A percentile compares a stretch with the other conserved stretches of the same genome.
These are phyloP conservation scores for Hydractinia echinata DNA, from an alignment of 30 jellyfish, hydroid and myxozoan species.

Conservation along the genomic window DNA sequence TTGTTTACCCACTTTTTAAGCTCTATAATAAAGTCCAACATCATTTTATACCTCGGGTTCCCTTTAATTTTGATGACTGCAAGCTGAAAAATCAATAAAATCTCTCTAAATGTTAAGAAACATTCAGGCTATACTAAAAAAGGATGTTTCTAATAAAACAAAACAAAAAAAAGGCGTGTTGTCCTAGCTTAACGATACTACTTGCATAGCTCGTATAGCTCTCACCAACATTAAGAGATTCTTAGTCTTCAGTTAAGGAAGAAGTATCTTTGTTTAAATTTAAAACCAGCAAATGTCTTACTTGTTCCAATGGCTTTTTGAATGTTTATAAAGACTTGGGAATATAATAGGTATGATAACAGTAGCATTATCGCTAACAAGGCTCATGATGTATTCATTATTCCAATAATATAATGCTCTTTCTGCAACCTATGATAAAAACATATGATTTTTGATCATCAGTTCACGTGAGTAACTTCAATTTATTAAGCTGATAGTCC, in stretches of 20 bases:
- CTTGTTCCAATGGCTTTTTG: conserved; percentile 98
- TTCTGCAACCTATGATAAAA: conserved; percentile 81
- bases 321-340: conserved; percentile 84
- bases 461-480: not conserved
- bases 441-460: not conserved
- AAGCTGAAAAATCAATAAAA: too few relatives aligned
- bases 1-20: too few relatives aligned
- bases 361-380: conserved; percentile 87
- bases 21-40: too few relatives aligned
- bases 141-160: not conserved
- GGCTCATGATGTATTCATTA: conserved; percentile 91
- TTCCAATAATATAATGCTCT: conserved; percentile 97
- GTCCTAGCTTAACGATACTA: too few relatives aligned
- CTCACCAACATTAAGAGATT: too few relatives aligned
- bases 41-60: too few relatives aligned
- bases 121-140: too few relatives aligned
- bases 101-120: too few relatives aligned
- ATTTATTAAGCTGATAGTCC: not conserved
- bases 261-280: not conserved
- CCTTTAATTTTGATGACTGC: too few relatives aligned
- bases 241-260: not conserved
- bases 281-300: conserved; percentile 36
- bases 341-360: conserved; percentile 86
- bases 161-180: too few relatives aligned
- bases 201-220: too few relatives aligned